phyloP scores from a whole-genome alignment of 2,888 invertebrate genomes.

The Leucoma salicis region DNA sequence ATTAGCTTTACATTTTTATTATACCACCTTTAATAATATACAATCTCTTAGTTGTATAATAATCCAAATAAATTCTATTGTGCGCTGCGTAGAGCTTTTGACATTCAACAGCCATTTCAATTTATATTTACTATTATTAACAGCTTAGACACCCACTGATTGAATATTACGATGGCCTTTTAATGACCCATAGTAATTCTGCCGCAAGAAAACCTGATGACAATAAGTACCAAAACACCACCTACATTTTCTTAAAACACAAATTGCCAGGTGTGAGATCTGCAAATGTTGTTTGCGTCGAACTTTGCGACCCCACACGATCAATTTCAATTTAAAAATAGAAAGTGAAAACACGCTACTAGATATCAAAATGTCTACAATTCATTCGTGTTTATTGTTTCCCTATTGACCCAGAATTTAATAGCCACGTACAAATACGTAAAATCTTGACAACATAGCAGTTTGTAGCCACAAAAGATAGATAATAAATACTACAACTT shows the following conservation, averaged over 20 bases:
- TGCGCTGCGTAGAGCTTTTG: not conserved
- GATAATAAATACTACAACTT: conserved; percentile 39
- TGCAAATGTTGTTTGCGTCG: conserved; percentile 3
- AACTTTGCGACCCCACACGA: conserved; percentile 10
- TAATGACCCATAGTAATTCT: not conserved
- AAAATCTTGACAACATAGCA: conserved; percentile 25
- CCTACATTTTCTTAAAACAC: not conserved
- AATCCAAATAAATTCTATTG: not conserved
- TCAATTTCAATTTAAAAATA: conserved; percentile 14
- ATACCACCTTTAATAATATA: conserved; percentile 6
- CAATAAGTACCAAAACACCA: no score
- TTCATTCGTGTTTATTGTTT: conserved; percentile 24
- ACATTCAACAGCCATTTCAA: not conserved
- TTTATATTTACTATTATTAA: not conserved
- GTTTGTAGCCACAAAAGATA: conserved; percentile 20
- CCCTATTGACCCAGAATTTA: conserved; percentile 29
- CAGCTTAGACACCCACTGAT: not conserved
- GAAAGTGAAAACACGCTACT: conserved; percentile 18
- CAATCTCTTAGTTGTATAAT: not conserved
- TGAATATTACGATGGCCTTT: not conserved
- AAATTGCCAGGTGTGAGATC: not conserved
- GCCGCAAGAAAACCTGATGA: not conserved
- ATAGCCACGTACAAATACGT: conserved; percentile 20
- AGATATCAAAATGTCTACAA: conserved; percentile 24
- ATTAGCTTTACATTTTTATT: no score